Evolutionary conservation across 2,113 vertebrate species (phyloP).

Genomic region (Labeo catla): DNA sequence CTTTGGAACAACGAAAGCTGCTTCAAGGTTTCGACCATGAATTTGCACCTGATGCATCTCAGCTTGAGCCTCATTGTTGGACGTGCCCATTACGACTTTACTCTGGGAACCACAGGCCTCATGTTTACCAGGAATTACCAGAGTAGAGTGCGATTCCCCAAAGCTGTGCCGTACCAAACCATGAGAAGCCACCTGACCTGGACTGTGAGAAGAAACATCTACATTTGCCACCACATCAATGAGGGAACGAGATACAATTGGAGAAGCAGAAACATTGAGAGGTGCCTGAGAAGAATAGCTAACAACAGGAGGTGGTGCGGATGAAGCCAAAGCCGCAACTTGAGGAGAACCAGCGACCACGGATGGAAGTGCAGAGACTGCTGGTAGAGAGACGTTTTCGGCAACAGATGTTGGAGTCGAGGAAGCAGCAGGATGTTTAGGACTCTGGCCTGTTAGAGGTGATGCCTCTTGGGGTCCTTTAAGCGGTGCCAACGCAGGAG

Average conservation of each 20-base stretch:
- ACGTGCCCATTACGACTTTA: slow-evolving; percentile 38
- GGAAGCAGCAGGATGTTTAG: slow-evolving; percentile 50
- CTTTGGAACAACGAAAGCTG: slow-evolving; percentile 11
- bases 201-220: slow-evolving; percentile 18
- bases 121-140: slow-evolving; percentile 46
- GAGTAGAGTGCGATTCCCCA: slow-evolving; percentile 9
- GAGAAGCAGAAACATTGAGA: slow-evolving; percentile 46
- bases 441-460: slow-evolving; percentile 34
- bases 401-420: slow-evolving; percentile 53
- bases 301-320: slow-evolving; percentile 33
- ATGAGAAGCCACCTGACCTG: slow-evolving; percentile 44
- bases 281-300: slow-evolving; percentile 60
- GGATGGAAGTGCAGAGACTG: slow-evolving; percentile 42
- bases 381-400: slow-evolving; percentile 42
- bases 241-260: slow-evolving; percentile 6
- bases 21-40: slow-evolving; percentile 19
- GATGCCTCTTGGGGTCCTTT: slow-evolving; percentile 44
- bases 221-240: slow-evolving; percentile 11
- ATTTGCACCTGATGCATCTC: slow-evolving; percentile 20
- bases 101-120: slow-evolving; percentile 48
- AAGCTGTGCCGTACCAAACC: slow-evolving; percentile 50
- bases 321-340: slow-evolving; percentile 8
- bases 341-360: slow-evolving; percentile 25
- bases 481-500: slow-evolving; percentile 44
- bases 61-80: slow-evolving; percentile 41